Base-by-base conservation (phyloP, 2,113 vertebrate genomes). In the Ceratotherium simum region DNA sequence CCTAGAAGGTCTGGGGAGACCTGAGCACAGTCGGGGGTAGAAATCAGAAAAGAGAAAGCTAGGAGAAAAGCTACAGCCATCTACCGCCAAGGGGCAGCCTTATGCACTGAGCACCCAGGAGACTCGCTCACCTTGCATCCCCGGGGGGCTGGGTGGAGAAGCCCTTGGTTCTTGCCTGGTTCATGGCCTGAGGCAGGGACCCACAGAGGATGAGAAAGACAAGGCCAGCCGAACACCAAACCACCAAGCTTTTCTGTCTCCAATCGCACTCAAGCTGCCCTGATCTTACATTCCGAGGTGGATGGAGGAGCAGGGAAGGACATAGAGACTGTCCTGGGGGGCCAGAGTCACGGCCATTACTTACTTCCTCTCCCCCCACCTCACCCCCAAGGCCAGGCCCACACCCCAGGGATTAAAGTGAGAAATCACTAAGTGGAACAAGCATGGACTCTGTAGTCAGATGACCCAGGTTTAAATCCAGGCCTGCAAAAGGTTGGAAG, bases 241-340 rank as follows among this genome's bases (percentile, higher is more conserved):
- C 58, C 27, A 8, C 84, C 31, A 46, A 7, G 23, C 10, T 31
- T 25, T 93, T 48, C 83, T 12, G 7, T 56, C 56, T 84, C 70
- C 36, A 29, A n/a, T 3, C 0, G 8, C 72, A 75, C 72, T 20
- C 20, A 5, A 21, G 29, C 42, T 79, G 42, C 42, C 62, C 39
- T 8, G 16, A 54, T 1, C 39, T 33, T 79, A 21, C 16, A 3
- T 51, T 39, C 81, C 42, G 0, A 0, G 0, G 62, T 5, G 60
- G 31, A 25, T 4, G 33, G 27, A 64, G 42, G 14, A 62, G 56
- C 23, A 95, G 70, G 39, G n/a, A 33, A 84, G 73, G 20, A 82
- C 54, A 8, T 10, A 51, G 20, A 62, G 21, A 27, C 29, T 54
- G n/a, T 21, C 31, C 73, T 46, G 39, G 33, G 33, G 23, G 27